Evolutionary conservation across 2,797 vertebrate species (phyloP).

Genomic region (Micropoecilia bifurca): DNA sequence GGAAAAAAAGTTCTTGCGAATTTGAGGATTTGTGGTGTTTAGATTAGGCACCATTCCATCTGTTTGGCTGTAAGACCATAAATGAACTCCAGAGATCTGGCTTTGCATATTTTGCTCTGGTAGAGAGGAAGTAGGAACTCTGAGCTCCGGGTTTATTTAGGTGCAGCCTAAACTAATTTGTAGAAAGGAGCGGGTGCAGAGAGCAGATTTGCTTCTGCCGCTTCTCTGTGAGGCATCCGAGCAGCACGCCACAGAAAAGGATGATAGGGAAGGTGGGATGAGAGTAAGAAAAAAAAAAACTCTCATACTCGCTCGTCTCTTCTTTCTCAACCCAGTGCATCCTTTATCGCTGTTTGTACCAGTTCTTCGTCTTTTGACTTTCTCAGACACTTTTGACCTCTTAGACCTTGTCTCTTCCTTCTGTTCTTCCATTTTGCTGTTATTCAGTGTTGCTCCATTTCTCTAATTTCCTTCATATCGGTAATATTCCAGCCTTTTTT

Average conservation of each 20-base stretch:
- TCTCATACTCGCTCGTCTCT: slow-evolving; percentile 23
- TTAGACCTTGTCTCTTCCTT: background rate
- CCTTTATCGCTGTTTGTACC: slow-evolving; percentile 32
- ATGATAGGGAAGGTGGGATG: slow-evolving; percentile 48
- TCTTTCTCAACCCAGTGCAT: slow-evolving; percentile 29
- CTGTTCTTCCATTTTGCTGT: background rate
- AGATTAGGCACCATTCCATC: slow-evolving; percentile 50
- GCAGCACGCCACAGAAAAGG: slow-evolving; percentile 73
- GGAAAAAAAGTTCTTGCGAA: slow-evolving; percentile 7
- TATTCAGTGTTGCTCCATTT: slow-evolving; percentile 8
- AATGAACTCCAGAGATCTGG: slow-evolving; percentile 64
- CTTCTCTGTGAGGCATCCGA: slow-evolving; percentile 73
- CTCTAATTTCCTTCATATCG: background rate
- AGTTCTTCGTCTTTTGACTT: slow-evolving; percentile 27
- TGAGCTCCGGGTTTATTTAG: slow-evolving; percentile 72
- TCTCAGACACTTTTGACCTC: slow-evolving; percentile 18
- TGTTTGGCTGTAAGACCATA: slow-evolving; percentile 44
- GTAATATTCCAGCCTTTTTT: background rate
- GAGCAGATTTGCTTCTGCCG: slow-evolving; percentile 72
- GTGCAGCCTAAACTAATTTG: slow-evolving; percentile 74
- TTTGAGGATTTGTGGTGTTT: slow-evolving; percentile 38
- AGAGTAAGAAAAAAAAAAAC: slow-evolving; percentile 23
- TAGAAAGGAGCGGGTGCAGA: slow-evolving; percentile 65
- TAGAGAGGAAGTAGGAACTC: slow-evolving; percentile 50
- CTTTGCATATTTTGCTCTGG: slow-evolving; percentile 69